Percentiles rank a stretch among this genome's conserved stretches.
phyloP scores from a whole-genome alignment of 2,797 vertebrate species.

The Mormyrus hasselquistii region DNA sequence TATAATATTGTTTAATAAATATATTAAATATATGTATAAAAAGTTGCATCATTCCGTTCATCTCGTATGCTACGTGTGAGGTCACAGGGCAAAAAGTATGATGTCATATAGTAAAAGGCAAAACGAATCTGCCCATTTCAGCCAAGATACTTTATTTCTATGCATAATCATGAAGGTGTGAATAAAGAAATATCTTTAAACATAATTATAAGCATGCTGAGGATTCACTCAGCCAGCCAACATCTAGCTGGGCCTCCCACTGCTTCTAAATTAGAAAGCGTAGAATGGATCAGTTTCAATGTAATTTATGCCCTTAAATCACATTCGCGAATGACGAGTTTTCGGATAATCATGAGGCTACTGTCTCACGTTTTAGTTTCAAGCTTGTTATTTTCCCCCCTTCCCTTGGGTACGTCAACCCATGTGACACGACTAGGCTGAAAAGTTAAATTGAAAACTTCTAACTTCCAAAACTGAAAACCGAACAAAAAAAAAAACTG shows the following conservation, averaged over 20 bases:
- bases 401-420: not conserved
- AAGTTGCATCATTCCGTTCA: not conserved
- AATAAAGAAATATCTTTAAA: not conserved
- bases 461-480: not conserved
- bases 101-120: not conserved
- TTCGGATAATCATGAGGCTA: not conserved
- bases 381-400: not conserved
- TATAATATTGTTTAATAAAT: not conserved
- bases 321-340: not conserved
- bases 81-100: not conserved
- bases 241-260: not conserved
- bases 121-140: not conserved
- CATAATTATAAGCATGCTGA: not conserved
- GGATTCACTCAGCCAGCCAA: not conserved
- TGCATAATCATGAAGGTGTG: not conserved
- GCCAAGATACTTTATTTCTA: not conserved
- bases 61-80: not conserved
- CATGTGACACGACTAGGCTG: not conserved
- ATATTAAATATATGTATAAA: not conserved
- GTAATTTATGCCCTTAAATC: not conserved
- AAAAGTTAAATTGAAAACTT: not conserved
- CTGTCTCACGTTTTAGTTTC: not conserved
- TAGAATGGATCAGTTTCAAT: not conserved
- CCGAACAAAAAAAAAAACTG: conserved; percentile 49
- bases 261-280: not conserved